Evolutionary conservation across 2,888 invertebrate species (phyloP).

Genomic region (Volucella inflata): DNA sequence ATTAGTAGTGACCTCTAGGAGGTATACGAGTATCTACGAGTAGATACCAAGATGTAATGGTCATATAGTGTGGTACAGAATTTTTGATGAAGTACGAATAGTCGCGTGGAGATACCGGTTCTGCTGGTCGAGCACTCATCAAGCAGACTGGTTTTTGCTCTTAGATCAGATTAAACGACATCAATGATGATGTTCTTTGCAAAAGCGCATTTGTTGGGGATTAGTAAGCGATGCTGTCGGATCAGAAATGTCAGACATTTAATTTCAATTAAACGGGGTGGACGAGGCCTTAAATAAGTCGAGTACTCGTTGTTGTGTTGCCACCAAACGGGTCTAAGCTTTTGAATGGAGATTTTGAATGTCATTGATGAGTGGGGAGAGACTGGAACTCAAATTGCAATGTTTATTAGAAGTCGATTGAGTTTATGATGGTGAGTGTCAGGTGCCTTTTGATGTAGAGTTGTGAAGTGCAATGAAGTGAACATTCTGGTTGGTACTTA

Average conservation of each 20-base stretch:
- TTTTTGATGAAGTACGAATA: constrained; percentile 49
- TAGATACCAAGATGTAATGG: constrained; percentile 17
- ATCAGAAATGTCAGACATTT: constrained; percentile 66
- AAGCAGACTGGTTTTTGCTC: constrained; percentile 41
- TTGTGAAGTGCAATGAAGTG: too few species aligned
- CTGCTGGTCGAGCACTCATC: neutral
- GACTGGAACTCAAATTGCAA: neutral
- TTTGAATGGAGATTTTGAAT: constrained; percentile 35
- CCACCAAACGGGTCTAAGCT: constrained; percentile 40
- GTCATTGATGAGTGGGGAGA: constrained; percentile 17
- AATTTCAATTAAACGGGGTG: constrained; percentile 62
- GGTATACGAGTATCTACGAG: neutral
- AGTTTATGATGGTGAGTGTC: too few species aligned
- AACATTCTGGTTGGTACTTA: too few species aligned
- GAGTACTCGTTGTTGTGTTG: constrained; percentile 48
- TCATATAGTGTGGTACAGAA: constrained; percentile 67
- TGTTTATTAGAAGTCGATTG: neutral
- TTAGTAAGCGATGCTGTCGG: constrained; percentile 54
- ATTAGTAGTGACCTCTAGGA: constrained; percentile 55
- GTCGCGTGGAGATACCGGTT: constrained; percentile 58
- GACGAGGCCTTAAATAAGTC: constrained; percentile 37
- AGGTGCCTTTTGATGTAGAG: too few species aligned
- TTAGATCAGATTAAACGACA: constrained; percentile 45
- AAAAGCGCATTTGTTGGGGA: constrained; percentile 36
- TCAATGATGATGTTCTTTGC: constrained; percentile 23